Evolutionary conservation across 1,140 invertebrate species (phyloP), one percentile per base, ranked within the genome.

Genomic region (Phenacoccus solenopsis): DNA sequence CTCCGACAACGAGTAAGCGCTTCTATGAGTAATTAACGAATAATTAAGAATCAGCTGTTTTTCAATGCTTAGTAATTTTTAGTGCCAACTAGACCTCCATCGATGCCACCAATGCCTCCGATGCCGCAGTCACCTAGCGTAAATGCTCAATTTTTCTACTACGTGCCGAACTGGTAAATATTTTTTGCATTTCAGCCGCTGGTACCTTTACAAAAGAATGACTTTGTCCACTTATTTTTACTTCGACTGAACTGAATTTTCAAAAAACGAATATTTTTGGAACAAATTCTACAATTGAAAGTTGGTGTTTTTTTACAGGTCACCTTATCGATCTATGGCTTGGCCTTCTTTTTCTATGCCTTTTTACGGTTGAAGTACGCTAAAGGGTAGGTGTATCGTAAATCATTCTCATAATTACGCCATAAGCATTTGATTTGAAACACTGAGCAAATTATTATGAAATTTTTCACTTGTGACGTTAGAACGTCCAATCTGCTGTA

Each of bases 141-240:
- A 25, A 64, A 64, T 25, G 59, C 59, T 64, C 59, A 64, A 24
- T 25, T 64, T 25, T 25, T 64, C 4, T 64, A 64, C 21, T 64
- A 24, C 16, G 21, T 25, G 2, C 59, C 59, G 9, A 64, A 64
- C 20, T 64, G 59, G 59, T 64, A 64, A n/a, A n/a, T n/a, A n/a
- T n/a, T n/a, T n/a, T n/a, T n/a, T n/a, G n/a, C n/a, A n/a, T n/a
- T n/a, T n/a, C n/a, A 25, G 59, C 2, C 21, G 38, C 30, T 13
- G 30, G 5, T 32, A 32, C 30, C 5, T 32, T 32, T 7, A 32
- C 30, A 13, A 32, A 7, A 7, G n/a, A 7, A 13, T 32, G 5
- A 7, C 30, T 32, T 32, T 32, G 30, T 32, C 20, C 20, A n/a
- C 13, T n/a, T 49, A 16, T 49, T 49, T n/a, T 49, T n/a, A 2